Evolutionary conservation across 2,797 vertebrate genomes (phyloP), one percentile per base, ranked within the genome.

Genomic region (Cossypha polioptera): DNA sequence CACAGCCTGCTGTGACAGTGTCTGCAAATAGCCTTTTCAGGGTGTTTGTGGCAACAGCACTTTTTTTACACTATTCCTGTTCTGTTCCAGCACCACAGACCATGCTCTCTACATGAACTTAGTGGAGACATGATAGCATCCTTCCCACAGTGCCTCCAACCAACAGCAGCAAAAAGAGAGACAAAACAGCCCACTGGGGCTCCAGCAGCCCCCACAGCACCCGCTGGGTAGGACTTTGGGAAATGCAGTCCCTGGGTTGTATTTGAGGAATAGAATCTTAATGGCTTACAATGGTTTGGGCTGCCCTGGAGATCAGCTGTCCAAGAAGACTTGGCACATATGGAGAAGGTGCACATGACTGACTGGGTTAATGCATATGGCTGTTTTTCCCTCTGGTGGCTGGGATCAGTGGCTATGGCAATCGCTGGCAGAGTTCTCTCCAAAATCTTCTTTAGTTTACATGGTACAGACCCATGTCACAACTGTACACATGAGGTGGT

Each of bases 381-480:
- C 38, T 77, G 78, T 15, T 31, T 96, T 95, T 97, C 91, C 81
- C 88, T 95, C 94, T 92, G 81, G 65, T 91, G 95, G 75, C 47
- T 87, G 61, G 43, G 72, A 89, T 61, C 45, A 80, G 72, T 45
- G 93, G 13, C 59, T 73, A 18, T 83, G 68, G 54, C 55, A 93
- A 72, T 20, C 33, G 61, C 36, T 55, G 29, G 22, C 35, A 89
- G 10, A 61, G 21, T 2, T 75, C 10, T 59, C n/a, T 65, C 33
- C 5, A 5, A 71, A 48, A 50, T 22, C 33, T 45, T 53, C 33
- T 71, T 80, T 76, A 73, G 21, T 11, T 59, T 40, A 6, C 0
- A 0, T 4, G 35, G 38, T 26, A 58, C 61, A 90, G 9, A 75
- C 9, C 13, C 25, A 13, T 2, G 11, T 38, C 45, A 68, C 45